Evolutionary conservation across 92 coral and sea anemone genomes (phyloP).

Genomic region (Umimayanthus kanabou): DNA sequence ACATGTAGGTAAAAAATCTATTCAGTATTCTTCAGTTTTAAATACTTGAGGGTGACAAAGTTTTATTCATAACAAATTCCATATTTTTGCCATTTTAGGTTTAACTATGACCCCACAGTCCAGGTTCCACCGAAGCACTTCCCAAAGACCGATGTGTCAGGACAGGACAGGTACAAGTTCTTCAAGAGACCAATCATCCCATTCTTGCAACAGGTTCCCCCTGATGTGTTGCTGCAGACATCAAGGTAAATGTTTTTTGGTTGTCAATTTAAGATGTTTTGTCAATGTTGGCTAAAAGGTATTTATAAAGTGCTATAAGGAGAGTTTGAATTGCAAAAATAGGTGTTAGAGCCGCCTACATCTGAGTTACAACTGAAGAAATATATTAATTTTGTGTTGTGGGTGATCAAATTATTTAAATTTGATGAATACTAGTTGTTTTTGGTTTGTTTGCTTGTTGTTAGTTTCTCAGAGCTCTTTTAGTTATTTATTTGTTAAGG

Average conservation of each 20-base stretch:
- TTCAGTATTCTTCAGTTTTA: too few relatives aligned
- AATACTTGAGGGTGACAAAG: not conserved
- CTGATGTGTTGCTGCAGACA: slow-evolving; percentile 97
- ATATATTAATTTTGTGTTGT: too few relatives aligned
- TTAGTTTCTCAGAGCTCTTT: too few relatives aligned
- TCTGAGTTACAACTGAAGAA: too few relatives aligned
- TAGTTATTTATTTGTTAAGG: too few relatives aligned
- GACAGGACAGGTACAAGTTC: slow-evolving; percentile 92
- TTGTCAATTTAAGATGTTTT: not conserved
- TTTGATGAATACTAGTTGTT: not conserved
- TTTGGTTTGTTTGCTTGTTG: too few relatives aligned
- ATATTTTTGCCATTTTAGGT: slow-evolving; percentile 48
- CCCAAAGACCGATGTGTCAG: slow-evolving; percentile 82
- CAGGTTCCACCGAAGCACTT: slow-evolving; percentile 81
- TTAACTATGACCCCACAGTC: slow-evolving; percentile 95
- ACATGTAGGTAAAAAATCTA: too few relatives aligned
- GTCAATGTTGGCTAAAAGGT: too few relatives aligned
- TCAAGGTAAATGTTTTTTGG: slow-evolving; percentile 59
- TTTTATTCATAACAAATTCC: not conserved
- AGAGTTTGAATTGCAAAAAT: too few relatives aligned
- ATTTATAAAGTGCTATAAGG: too few relatives aligned
- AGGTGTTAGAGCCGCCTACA: too few relatives aligned
- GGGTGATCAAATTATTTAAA: too few relatives aligned
- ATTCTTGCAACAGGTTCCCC: slow-evolving; percentile 95
- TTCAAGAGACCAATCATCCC: slow-evolving; percentile 97